Percentiles rank a stretch among this genome's conserved stretches.
phyloP scores from a whole-genome alignment of 2,113 vertebrate species.

The Podarcis cretensis region DNA sequence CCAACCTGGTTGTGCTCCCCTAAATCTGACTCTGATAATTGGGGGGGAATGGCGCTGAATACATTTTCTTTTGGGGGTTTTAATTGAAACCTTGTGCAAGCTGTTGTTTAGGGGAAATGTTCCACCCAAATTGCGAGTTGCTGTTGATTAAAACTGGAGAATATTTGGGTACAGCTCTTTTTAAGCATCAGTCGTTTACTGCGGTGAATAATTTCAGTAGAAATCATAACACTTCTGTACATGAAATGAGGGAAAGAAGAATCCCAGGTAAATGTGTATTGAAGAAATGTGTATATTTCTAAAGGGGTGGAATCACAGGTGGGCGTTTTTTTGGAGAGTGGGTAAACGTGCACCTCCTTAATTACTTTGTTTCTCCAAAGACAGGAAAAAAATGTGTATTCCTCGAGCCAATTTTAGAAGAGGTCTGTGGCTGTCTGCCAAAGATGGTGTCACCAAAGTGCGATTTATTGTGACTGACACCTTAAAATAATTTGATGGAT shows the following conservation, averaged over 20 bases:
- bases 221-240: not conserved
- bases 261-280: not conserved
- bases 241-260: not conserved
- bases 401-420: conserved; percentile 31
- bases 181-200: no score
- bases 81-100: no score
- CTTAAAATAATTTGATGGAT: conserved; percentile 56
- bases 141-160: no score
- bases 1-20: no score
- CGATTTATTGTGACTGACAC: conserved; percentile 57
- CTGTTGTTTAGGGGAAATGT: no score
- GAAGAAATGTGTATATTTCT: not conserved
- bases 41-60: no score
- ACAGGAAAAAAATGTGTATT: not conserved
- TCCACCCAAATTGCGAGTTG: no score
- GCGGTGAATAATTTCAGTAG: not conserved
- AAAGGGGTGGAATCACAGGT: not conserved
- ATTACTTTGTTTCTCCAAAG: conserved; percentile 35
- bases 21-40: no score
- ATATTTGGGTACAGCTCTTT: no score
- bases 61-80: no score
- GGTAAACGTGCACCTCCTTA: not conserved
- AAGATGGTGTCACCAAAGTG: conserved; percentile 24
- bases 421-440: conserved; percentile 20
- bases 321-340: not conserved